phyloP scores from a whole-genome alignment of 2,113 vertebrate genomes.

The Paradoxurus hermaphroditus region DNA sequence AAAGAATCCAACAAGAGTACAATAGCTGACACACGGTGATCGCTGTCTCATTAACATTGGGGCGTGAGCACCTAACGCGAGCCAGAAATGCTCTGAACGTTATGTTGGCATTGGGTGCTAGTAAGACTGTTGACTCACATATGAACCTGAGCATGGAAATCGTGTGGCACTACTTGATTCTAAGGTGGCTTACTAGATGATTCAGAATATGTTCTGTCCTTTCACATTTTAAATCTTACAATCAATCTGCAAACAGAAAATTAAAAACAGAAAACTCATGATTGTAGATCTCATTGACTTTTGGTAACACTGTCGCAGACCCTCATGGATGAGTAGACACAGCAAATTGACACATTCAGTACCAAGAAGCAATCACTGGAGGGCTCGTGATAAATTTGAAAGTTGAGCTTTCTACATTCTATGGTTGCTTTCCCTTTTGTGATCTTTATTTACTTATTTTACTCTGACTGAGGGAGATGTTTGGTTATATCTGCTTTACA shows the following conservation, averaged over 20 bases:
- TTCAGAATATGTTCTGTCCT: neutral
- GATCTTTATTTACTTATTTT: neutral
- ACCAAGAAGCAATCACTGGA: neutral
- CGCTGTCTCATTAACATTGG: conserved; percentile 26
- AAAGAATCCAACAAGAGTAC: conserved; percentile 64
- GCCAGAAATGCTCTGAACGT: neutral
- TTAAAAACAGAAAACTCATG: neutral
- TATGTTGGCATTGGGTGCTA: neutral
- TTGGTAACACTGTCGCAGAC: neutral
- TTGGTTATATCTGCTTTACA: neutral
- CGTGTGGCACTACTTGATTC: neutral
- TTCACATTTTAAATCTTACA: conserved; percentile 8
- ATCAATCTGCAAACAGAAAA: neutral
- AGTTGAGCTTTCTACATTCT: neutral
- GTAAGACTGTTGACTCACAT: neutral
- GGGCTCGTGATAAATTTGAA: neutral
- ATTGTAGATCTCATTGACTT: neutral
- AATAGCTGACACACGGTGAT: conserved; percentile 42
- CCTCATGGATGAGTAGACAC: neutral
- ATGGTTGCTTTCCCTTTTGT: neutral
- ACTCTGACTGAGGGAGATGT: neutral
- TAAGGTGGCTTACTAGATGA: neutral
- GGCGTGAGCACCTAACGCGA: conserved; percentile 19
- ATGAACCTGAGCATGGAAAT: neutral
- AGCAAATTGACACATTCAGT: neutral